Conservation (phyloP, 2,797 vertebrate species). For the Xenentodon cancila region DNA sequence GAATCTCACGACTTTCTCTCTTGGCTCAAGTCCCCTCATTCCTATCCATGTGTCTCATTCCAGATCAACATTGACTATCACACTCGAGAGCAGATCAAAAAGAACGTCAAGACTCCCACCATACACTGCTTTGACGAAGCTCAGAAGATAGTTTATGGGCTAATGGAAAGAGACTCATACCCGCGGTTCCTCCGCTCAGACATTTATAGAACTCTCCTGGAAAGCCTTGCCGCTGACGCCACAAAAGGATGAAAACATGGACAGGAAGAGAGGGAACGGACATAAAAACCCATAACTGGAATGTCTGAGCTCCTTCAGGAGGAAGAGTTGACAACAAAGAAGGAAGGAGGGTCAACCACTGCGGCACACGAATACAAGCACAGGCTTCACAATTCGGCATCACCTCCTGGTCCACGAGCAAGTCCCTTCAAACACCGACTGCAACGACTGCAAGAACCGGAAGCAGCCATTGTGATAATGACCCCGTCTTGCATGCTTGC, state of each 20-base stretch:
- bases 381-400: background rate
- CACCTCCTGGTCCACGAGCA: slow-evolving; percentile 8
- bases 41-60: slow-evolving; percentile 60
- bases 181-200: slow-evolving; percentile 87
- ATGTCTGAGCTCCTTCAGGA: slow-evolving; percentile 58
- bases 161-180: slow-evolving; percentile 91
- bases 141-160: slow-evolving; percentile 87
- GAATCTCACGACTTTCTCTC: slow-evolving; percentile 24
- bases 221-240: slow-evolving; percentile 74
- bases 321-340: slow-evolving; percentile 39
- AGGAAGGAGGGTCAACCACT: slow-evolving; percentile 30
- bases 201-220: slow-evolving; percentile 85
- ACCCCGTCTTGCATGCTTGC: slow-evolving; percentile 29
- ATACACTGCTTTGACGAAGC: slow-evolving; percentile 86
- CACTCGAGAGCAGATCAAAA: slow-evolving; percentile 82
- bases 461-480: slow-evolving; percentile 4
- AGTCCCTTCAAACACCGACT: slow-evolving; percentile 17
- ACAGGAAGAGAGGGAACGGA: slow-evolving; percentile 15
- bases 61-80: slow-evolving; percentile 92
- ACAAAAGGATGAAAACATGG: slow-evolving; percentile 65
- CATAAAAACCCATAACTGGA: slow-evolving; percentile 69
- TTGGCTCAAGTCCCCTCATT: slow-evolving; percentile 48
- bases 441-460: slow-evolving; percentile 14
- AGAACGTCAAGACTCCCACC: slow-evolving; percentile 83
- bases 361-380: slow-evolving; percentile 1